phyloP scores from a whole-genome alignment of 1,140 invertebrate species.

The Drosophila willistoni region DNA sequence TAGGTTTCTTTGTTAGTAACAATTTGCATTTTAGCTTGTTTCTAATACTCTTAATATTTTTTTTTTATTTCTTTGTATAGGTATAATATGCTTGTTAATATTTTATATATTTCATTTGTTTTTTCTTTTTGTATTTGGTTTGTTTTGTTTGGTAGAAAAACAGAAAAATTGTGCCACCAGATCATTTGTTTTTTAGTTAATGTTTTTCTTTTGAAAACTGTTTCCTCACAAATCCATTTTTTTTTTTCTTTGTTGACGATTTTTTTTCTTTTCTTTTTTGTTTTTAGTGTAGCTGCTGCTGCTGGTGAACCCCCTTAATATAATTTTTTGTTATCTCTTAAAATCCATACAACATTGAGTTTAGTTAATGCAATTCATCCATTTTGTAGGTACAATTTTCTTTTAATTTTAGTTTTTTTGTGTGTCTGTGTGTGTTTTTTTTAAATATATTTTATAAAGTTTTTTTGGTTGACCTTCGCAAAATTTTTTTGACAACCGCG shows the following conservation, averaged over 20 bases:
- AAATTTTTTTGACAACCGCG: constrained; percentile 57
- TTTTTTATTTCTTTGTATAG: constrained; percentile 44
- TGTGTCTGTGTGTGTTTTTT: not conserved
- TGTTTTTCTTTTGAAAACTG: constrained; percentile 49
- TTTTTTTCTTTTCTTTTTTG: constrained; percentile 26
- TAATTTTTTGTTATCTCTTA: constrained; percentile 35
- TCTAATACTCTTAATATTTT: constrained; percentile 40
- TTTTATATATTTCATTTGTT: constrained; percentile 39
- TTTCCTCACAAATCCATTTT: not conserved
- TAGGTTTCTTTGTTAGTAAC: constrained; percentile 44
- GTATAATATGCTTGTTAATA: constrained; percentile 50
- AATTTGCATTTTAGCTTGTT: constrained; percentile 47
- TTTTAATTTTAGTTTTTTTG: constrained; percentile 26
- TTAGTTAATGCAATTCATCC: constrained; percentile 57
- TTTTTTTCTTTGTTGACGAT: constrained; percentile 54
- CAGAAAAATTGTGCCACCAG: constrained; percentile 78
- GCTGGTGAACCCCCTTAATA: constrained; percentile 48
- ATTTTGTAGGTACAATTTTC: constrained; percentile 73
- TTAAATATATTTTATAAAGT: constrained; percentile 14
- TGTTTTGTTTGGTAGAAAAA: constrained; percentile 76
- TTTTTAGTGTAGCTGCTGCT: constrained; percentile 71
- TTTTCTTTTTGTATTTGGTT: constrained; percentile 45
- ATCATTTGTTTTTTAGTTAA: constrained; percentile 54
- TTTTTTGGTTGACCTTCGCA: constrained; percentile 70
- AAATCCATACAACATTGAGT: constrained; percentile 70